phyloP scores from a whole-genome alignment of 2,797 vertebrate species.

The Cottoperca gobio region DNA sequence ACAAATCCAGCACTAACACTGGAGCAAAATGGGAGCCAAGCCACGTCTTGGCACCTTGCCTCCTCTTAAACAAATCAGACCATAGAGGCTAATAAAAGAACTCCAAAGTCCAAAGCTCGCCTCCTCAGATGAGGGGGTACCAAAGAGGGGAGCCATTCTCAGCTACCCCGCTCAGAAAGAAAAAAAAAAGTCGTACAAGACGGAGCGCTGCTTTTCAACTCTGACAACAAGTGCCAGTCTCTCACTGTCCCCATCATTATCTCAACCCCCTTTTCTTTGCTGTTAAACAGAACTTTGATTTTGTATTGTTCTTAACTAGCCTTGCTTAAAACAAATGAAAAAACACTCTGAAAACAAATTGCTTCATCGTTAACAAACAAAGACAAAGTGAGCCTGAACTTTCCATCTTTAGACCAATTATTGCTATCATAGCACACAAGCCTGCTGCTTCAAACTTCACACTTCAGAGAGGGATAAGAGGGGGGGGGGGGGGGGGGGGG shows the following conservation, averaged over 20 bases:
- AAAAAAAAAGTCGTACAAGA: conserved; percentile 56
- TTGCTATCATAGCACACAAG: conserved; percentile 55
- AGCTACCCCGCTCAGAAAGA: conserved; percentile 20
- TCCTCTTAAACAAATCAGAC: conserved; percentile 83
- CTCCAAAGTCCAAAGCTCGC: conserved; percentile 58
- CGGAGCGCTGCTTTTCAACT: conserved; percentile 47
- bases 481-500: conserved; percentile 32
- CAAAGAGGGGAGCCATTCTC: conserved; percentile 70
- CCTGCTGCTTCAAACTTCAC: conserved; percentile 65
- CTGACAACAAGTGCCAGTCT: conserved; percentile 56
- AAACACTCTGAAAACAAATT: conserved; percentile 62
- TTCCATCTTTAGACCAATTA: conserved; percentile 75
- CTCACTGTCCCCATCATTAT: conserved; percentile 45
- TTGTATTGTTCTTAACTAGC: conserved; percentile 51
- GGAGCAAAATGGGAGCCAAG: conserved; percentile 77
- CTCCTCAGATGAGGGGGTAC: conserved; percentile 70
- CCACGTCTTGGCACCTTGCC: conserved; percentile 81
- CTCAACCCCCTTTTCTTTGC: conserved; percentile 28
- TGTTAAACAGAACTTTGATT: conserved; percentile 52
- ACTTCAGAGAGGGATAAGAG: conserved; percentile 55
- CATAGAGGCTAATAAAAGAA: conserved; percentile 81
- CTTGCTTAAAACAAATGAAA: conserved; percentile 11
- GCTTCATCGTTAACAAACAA: conserved; percentile 58
- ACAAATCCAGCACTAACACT: conserved; percentile 76
- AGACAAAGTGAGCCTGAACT: conserved; percentile 61